Conservation (phyloP, 1,140 invertebrate genomes). For the Drosophila subobscura region DNA sequence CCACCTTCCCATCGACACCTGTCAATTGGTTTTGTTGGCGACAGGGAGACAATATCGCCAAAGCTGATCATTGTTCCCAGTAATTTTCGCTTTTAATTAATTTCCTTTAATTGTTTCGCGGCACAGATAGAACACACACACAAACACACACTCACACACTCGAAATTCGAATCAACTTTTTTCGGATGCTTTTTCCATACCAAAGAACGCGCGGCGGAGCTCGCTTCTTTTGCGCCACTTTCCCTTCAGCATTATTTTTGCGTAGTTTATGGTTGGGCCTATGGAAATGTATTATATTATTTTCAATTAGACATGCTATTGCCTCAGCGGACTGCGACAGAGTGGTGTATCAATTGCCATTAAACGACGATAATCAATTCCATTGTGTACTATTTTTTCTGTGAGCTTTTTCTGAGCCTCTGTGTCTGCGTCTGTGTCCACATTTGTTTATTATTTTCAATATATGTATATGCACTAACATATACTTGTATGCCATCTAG, state of each 20-base stretch:
- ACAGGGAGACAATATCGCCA: not conserved
- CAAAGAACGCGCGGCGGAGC: slow-evolving; percentile 20
- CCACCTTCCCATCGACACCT: slow-evolving; percentile 1
- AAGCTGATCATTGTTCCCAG: slow-evolving; percentile 26
- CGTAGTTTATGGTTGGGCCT: not conserved
- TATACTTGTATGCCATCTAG: slow-evolving; percentile 6
- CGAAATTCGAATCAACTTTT: no score
- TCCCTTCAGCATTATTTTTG: slow-evolving; percentile 35
- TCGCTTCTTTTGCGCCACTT: slow-evolving; percentile 29
- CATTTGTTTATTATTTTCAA: slow-evolving; percentile 52
- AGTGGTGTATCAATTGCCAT: slow-evolving; percentile 55
- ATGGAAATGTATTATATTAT: slow-evolving; percentile 17
- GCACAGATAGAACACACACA: slow-evolving; percentile 6
- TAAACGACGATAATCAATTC: slow-evolving; percentile 61
- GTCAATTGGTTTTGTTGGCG: slow-evolving; percentile 19
- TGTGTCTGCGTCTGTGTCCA: slow-evolving; percentile 33
- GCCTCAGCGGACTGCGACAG: slow-evolving; percentile 33
- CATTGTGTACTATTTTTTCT: slow-evolving; percentile 44
- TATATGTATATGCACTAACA: slow-evolving; percentile 9
- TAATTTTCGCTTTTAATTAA: slow-evolving; percentile 19
- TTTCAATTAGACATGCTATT: slow-evolving; percentile 51
- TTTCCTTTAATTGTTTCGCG: slow-evolving; percentile 33
- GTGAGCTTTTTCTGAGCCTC: not conserved
- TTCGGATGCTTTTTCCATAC: slow-evolving; percentile 5
- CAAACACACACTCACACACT: not conserved